These are phyloP conservation scores for Tachina fera DNA, from an alignment of 2,888 invertebrate species.

Conservation along the genomic window DNA sequence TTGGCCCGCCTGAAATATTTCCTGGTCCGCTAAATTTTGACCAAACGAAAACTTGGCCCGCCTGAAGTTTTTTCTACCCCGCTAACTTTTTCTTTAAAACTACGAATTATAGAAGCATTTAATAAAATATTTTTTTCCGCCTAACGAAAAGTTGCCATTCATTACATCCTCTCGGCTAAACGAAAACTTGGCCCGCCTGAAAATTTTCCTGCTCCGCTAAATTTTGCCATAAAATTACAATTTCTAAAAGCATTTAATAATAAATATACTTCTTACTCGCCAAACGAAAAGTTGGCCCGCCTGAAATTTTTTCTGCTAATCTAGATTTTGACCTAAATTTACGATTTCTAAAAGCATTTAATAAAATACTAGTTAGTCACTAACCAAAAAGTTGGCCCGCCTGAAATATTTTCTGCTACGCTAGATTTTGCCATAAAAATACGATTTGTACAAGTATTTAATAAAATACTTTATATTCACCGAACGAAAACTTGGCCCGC, in stretches of 20 bases:
- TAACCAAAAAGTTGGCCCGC: background rate
- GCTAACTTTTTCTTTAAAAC: background rate
- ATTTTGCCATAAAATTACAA: background rate
- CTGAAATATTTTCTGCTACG: background rate
- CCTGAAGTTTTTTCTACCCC: too few relatives aligned
- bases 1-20: background rate
- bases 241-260: background rate
- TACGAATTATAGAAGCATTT: too few relatives aligned
- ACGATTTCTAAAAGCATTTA: too few relatives aligned
- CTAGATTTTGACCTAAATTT: background rate
- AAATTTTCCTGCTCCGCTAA: background rate
- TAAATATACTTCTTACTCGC: background rate
- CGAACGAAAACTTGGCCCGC: background rate
- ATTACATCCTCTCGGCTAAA: too few relatives aligned
- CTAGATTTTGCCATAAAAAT: background rate
- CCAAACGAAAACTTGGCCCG: too few relatives aligned
- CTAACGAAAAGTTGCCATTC: too few relatives aligned
- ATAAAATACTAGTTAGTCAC: too few relatives aligned
- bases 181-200: slow-evolving; percentile 20
- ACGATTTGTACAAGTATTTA: background rate
- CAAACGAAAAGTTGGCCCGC: background rate
- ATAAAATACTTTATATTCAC: background rate
- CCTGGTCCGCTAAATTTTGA: too few relatives aligned
- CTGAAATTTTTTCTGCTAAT: background rate
- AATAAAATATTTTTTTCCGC: too few relatives aligned